phyloP scores from a whole-genome alignment of 2,113 vertebrate genomes.

The Plectropomus leopardus region DNA sequence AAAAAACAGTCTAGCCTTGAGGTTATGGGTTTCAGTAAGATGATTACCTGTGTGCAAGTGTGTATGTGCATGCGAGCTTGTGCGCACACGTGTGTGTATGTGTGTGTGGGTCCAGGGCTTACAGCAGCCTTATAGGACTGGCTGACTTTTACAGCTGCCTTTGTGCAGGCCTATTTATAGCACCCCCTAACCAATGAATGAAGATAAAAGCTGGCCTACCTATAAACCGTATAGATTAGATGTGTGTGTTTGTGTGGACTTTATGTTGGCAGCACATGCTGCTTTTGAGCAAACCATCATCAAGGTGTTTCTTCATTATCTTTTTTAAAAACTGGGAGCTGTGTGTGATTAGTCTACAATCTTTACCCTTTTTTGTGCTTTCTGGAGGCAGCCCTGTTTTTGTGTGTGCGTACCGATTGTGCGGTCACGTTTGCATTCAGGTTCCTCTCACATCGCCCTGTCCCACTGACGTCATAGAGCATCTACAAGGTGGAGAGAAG shows the following conservation, averaged over 20 bases:
- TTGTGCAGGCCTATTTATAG: constrained; percentile 83
- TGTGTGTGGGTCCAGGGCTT: constrained; percentile 35
- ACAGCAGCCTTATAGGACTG: constrained; percentile 67
- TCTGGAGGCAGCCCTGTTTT: constrained; percentile 5
- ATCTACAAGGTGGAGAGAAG: constrained; percentile 38
- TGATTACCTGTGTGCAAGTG: constrained; percentile 55
- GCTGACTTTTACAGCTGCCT: constrained; percentile 81
- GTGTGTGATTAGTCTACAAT: constrained; percentile 35
- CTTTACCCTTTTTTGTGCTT: constrained; percentile 26
- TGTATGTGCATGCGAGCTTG: constrained; percentile 15
- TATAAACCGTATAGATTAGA: constrained; percentile 72
- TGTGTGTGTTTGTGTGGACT: constrained; percentile 42
- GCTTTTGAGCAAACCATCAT: constrained; percentile 38
- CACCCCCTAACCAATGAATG: constrained; percentile 71
- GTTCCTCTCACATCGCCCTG: constrained; percentile 50
- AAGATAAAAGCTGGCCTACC: constrained; percentile 61
- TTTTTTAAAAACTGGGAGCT: constrained; percentile 3
- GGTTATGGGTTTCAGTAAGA: constrained; percentile 55
- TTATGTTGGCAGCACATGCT: constrained; percentile 19
- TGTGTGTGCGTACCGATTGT: background rate
- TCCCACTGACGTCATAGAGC: constrained; percentile 55
- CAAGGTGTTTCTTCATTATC: constrained; percentile 40
- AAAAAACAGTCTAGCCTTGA: constrained; percentile 30
- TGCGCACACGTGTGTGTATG: constrained; percentile 1
- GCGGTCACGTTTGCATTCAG: constrained; percentile 5